Evolutionary conservation across 2,113 vertebrate species (phyloP), one percentile per base, ranked within the genome.

Genomic region (Himantopus leucocephalus): DNA sequence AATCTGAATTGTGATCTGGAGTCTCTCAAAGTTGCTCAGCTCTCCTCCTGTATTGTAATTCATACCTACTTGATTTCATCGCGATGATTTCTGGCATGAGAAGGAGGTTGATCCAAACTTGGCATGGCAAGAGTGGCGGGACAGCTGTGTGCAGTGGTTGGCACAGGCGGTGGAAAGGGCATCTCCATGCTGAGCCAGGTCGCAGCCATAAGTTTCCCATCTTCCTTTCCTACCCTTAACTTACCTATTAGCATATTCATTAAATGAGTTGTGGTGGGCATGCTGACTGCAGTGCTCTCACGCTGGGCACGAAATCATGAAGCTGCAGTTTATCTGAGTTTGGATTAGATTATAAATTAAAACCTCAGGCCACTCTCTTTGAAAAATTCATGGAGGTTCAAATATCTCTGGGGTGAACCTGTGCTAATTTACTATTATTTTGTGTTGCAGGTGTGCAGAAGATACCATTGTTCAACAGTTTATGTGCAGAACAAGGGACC

Each of bases 291-390:
- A 1, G 48, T 5, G 76, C 73, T 87, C 64, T 85, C 95, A 68
- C 2, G 48, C 91, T 95, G 95, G 84, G 94, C 64, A 50, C 47
- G 94, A 89, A 94, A 92, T 79, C 66, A 2, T 29, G 85, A 89
- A 90, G 79, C 85, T 90, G 81, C 71, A 50, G 30, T 37, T 88
- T 91, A 50, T 67, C 72, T 74, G 30, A 66, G 68, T 26, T 87
- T 29, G 73, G 91, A 75, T 87, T 68, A 89, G 85, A 64, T 81
- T 92, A 88, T 6, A 95, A 94, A 96, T 96, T 56, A 89, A 91
- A 96, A 82, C 86, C 76, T 89, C 10, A 5, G 83, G 86, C 94
- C 79, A 76, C 66, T 67, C 53, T 70, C 66, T 68, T 26, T 77
- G 86, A 87, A 88, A 88, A 92, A 81, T 48, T 85, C 23, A 37